Percentiles rank a stretch among this genome's conserved stretches.
These are phyloP conservation scores for Drosophila lacicola DNA, from an alignment of 2,888 invertebrate species.

Conservation along the genomic window DNA sequence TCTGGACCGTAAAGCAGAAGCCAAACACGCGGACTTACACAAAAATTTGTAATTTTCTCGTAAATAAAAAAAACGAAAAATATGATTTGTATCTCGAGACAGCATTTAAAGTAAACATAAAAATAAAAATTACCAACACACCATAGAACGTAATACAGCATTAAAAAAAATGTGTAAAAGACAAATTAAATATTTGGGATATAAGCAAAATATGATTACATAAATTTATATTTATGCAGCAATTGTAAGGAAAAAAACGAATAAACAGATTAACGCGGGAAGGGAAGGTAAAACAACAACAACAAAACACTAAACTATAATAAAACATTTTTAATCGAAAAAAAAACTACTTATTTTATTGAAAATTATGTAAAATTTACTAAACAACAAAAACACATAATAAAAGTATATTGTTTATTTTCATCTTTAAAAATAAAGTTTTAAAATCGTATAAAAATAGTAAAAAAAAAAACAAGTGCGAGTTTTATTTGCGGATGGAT, in stretches of 20 bases:
- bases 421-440: slow-evolving; percentile 86
- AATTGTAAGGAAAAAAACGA: slow-evolving; percentile 64
- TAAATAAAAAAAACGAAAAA: slow-evolving; percentile 48
- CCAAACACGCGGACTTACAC: slow-evolving; percentile 43
- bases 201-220: slow-evolving; percentile 75
- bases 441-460: slow-evolving; percentile 86
- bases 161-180: slow-evolving; percentile 61
- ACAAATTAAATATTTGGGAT: slow-evolving; percentile 81
- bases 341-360: slow-evolving; percentile 77
- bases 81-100: slow-evolving; percentile 64
- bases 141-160: slow-evolving; percentile 52
- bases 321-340: slow-evolving; percentile 85
- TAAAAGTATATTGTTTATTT: slow-evolving; percentile 85
- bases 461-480: slow-evolving; percentile 45
- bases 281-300: slow-evolving; percentile 66
- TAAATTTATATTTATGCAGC: slow-evolving; percentile 77
- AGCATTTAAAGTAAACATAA: slow-evolving; percentile 53
- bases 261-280: slow-evolving; percentile 59
- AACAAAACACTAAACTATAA: slow-evolving; percentile 81
- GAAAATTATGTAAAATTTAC: slow-evolving; percentile 80
- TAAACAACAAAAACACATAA: slow-evolving; percentile 71
- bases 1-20: slow-evolving; percentile 58
- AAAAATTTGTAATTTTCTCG: slow-evolving; percentile 62
- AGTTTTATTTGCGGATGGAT: slow-evolving; percentile 19
- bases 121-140: slow-evolving; percentile 29